phyloP scores from a whole-genome alignment of 2,797 vertebrate species.

The Onychomys arenicola region DNA sequence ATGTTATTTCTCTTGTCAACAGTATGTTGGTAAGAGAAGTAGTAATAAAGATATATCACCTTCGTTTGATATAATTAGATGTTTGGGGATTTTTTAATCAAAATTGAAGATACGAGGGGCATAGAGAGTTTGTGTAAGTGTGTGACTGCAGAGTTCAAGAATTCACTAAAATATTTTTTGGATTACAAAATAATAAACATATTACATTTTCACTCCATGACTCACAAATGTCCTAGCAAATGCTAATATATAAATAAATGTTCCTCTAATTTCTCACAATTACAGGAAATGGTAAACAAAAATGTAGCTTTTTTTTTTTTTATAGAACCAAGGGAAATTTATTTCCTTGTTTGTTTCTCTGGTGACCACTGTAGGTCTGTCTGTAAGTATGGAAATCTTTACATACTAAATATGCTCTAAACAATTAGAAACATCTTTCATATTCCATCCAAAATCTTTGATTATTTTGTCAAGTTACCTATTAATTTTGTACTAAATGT shows the following conservation, averaged over 20 bases:
- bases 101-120: background rate
- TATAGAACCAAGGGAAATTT: constrained; percentile 26
- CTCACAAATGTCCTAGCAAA: background rate
- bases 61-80: background rate
- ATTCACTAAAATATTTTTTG: background rate
- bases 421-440: constrained; percentile 30
- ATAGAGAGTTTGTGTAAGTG: background rate
- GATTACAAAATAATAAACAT: constrained; percentile 11
- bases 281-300: constrained; percentile 49
- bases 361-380: constrained; percentile 6
- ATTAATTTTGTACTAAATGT: constrained; percentile 50
- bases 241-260: constrained; percentile 13
- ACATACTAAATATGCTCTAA: background rate
- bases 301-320: constrained; percentile 43
- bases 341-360: constrained; percentile 50
- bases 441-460: constrained; percentile 9
- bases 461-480: constrained; percentile 41
- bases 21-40: background rate
- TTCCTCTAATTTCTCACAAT: background rate
- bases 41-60: constrained; percentile 1
- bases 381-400: background rate
- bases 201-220: constrained; percentile 10
- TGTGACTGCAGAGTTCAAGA: background rate
- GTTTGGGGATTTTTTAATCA: background rate
- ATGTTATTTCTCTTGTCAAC: constrained; percentile 27